Conservation (phyloP, 2,113 vertebrate genomes). For the Takifugu flavidus region DNA sequence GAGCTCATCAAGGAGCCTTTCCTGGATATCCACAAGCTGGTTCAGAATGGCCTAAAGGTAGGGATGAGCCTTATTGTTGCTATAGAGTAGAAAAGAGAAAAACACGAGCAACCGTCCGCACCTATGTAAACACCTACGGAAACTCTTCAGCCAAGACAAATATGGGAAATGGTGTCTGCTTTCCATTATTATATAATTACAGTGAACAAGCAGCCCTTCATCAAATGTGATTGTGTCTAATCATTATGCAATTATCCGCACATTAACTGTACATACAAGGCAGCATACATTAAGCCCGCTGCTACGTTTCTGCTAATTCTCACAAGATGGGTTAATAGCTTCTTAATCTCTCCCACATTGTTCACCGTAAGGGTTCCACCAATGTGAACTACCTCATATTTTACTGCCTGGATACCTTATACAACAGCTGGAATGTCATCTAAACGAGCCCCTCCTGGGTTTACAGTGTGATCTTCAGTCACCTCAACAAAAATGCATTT, state of each 20-base stretch:
- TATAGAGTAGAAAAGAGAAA: neutral
- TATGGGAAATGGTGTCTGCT: conserved; percentile 39
- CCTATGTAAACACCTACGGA: conserved; percentile 44
- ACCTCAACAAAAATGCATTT: conserved; percentile 2
- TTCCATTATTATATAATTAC: conserved; percentile 50
- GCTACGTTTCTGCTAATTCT: conserved; percentile 49
- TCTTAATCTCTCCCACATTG: conserved; percentile 58
- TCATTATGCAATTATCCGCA: conserved; percentile 47
- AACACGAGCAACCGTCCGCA: conserved; percentile 31
- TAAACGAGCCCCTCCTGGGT: neutral
- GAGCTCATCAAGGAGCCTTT: conserved; percentile 93
- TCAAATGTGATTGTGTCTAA: conserved; percentile 47
- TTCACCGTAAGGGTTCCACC: conserved; percentile 21
- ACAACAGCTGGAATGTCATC: conserved; percentile 5
- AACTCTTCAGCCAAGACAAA: conserved; percentile 44
- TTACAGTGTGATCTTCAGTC: conserved; percentile 10
- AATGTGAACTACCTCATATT: conserved; percentile 15
- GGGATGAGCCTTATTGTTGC: conserved; percentile 31
- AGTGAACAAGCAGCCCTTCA: conserved; percentile 55
- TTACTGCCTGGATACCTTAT: conserved; percentile 1
- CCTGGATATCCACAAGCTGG: conserved; percentile 97
- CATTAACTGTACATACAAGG: conserved; percentile 53
- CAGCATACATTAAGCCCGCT: conserved; percentile 44
- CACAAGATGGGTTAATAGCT: conserved; percentile 52
- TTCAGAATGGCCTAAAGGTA: conserved; percentile 98